phyloP scores from a whole-genome alignment of 2,888 invertebrate species.

The Marasmarcha lunaedactyla region DNA sequence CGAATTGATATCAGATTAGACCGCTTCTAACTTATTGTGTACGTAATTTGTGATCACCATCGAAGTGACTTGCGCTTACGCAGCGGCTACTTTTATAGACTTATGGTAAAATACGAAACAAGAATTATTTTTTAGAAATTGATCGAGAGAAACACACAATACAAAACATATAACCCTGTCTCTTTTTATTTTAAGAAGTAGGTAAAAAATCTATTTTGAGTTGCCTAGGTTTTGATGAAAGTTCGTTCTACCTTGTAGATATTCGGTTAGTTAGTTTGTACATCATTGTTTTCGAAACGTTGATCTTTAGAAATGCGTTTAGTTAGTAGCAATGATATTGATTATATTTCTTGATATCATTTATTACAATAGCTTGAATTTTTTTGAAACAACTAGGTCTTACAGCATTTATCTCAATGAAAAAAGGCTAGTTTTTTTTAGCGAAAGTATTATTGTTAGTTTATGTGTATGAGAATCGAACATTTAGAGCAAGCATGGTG shows the following conservation, averaged over 20 bases:
- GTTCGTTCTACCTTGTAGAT: constrained; percentile 30
- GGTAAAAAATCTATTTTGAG: background rate
- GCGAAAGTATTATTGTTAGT: no score
- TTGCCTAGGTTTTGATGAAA: constrained; percentile 33
- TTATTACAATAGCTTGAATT: no score
- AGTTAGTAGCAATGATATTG: constrained; percentile 5
- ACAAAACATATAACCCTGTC: background rate
- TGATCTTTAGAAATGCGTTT: constrained; percentile 18
- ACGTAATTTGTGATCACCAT: constrained; percentile 54
- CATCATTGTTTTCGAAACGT: constrained; percentile 41
- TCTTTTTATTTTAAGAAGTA: background rate
- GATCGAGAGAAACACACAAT: background rate
- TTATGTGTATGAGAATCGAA: no score
- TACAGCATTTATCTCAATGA: no score
- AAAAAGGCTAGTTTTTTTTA: no score
- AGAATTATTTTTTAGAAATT: background rate
- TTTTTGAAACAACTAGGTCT: no score
- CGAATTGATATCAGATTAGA: constrained; percentile 63
- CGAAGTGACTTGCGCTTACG: constrained; percentile 50
- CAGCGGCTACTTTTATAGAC: constrained; percentile 12
- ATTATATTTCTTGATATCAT: constrained; percentile 2
- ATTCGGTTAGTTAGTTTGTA: constrained; percentile 37
- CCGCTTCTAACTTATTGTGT: constrained; percentile 60
- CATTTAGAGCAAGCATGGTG: no score
- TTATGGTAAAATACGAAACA: constrained; percentile 11